phyloP scores from a whole-genome alignment of 2,888 invertebrate species.

The Anoplius nigerrimus region DNA sequence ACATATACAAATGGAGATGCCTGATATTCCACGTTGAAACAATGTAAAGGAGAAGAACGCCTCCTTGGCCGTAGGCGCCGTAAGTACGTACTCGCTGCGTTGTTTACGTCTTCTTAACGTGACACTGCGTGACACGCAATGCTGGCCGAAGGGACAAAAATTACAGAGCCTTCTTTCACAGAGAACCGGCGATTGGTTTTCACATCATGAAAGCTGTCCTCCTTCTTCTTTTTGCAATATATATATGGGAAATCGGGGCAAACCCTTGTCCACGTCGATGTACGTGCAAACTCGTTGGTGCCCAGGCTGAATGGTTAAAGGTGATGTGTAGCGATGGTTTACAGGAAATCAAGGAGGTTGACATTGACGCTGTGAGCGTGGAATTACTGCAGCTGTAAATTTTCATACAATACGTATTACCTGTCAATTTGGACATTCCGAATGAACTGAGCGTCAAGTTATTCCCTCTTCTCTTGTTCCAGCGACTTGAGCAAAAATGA shows the following conservation, averaged over 20 bases:
- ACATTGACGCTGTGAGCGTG: conserved; percentile 79
- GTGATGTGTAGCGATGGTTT: conserved; percentile 81
- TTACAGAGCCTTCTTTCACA: not conserved
- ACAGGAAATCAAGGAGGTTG: conserved; percentile 79
- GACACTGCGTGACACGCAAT: not conserved
- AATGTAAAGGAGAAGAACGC: conserved; percentile 37
- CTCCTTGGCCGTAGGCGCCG: conserved; percentile 29
- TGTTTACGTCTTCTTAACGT: not conserved
- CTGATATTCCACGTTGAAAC: conserved; percentile 1
- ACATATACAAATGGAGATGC: not conserved
- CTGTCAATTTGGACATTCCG: too few species aligned
- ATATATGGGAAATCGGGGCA: conserved; percentile 51
- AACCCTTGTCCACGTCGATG: conserved; percentile 78
- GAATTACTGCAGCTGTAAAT: conserved; percentile 82
- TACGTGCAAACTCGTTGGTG: conserved; percentile 77
- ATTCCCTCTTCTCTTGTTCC: conserved; percentile 58
- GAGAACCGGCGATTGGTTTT: too few species aligned
- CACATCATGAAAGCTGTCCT: conserved; percentile 53
- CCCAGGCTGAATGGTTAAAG: conserved; percentile 78
- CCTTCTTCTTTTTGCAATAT: conserved; percentile 59
- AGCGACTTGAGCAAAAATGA: conserved; percentile 82
- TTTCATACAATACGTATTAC: conserved; percentile 44
- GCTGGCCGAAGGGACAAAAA: not conserved
- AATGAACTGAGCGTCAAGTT: too few species aligned
- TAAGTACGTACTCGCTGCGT: conserved; percentile 16